Base-by-base conservation (phyloP, 2,888 invertebrate genomes). In the Escarpia spicata region DNA sequence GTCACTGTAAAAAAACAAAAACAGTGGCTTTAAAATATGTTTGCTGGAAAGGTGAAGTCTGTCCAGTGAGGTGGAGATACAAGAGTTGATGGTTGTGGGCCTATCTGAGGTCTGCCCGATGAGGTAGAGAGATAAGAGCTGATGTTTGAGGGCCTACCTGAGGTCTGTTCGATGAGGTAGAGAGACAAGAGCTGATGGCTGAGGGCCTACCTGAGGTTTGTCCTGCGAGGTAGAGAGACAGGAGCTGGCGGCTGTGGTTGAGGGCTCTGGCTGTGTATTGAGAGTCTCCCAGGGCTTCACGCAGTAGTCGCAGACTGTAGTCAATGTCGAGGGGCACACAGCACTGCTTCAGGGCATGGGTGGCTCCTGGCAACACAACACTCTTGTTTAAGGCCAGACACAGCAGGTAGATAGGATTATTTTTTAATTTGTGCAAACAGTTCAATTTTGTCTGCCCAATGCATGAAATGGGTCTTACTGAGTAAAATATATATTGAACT, bases 301-400 rank as follows among this genome's bases (percentile, higher is more conserved):
- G 94, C 91, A 96, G 92, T 43, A 94, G 94, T 58, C 94, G 94
- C 94, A 96, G 94, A 93, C 95, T 96, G 92, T 94, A 94, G 8
- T 94, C 93, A 6, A 95, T 94, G 93, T 96, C 96, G 91, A 96
- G 94, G 2, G 96, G 96, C 31, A 96, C 96, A 45, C 95, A 95
- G n/a, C 95, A 94, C 92, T 31, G 91, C 44, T 91, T 43, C 31
- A 44, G 43, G 75, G 75, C 75, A 26, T 26, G 19, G 26, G 3
- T 75, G 75, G 19, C 75, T 75, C 75, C 75, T 75, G 75, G 75
- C 26, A 26, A 75, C 26, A 75, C 75, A 75, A 60, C 15, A n/a
- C 19, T 19, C 75, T 26, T 75, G 75, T 75, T 0, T 26, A 75
- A 15, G 19, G 75, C 15, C 26, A 75, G 19, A 26, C 75, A 19